Conservation (phyloP, 1,140 invertebrate genomes). For the Sarcophaga bullata region DNA sequence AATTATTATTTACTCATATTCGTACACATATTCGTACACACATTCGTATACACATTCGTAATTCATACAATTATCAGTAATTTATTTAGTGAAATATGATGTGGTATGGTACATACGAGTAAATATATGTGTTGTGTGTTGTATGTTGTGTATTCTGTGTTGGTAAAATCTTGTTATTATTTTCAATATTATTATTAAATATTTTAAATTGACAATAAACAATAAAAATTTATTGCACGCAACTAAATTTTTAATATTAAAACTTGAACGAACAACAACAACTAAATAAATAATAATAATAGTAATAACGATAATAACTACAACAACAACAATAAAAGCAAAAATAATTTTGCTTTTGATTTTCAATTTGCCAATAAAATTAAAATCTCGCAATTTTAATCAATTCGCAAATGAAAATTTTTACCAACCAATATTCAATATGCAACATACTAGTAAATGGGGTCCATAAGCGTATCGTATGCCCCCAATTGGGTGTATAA, state of each 20-base stretch:
- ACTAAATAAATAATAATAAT: not conserved
- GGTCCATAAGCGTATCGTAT: no score
- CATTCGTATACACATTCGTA: not conserved
- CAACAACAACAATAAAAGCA: not conserved
- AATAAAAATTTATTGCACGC: conserved; percentile 30
- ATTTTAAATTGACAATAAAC: conserved; percentile 20
- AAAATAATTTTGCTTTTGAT: conserved; percentile 49
- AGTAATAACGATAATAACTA: not conserved
- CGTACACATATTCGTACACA: not conserved
- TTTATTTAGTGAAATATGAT: not conserved
- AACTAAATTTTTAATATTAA: conserved; percentile 24
- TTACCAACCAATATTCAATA: not conserved
- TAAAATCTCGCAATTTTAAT: conserved; percentile 64
- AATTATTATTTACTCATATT: not conserved
- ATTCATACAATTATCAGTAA: not conserved
- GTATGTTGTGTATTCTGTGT: not conserved
- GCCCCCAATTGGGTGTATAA: no score
- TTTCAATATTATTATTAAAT: conserved; percentile 12
- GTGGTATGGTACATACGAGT: no score
- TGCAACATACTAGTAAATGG: not conserved
- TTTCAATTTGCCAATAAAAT: conserved; percentile 66
- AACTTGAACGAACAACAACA: not conserved
- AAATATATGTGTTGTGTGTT: no score
- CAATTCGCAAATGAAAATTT: conserved; percentile 54
- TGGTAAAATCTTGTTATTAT: not conserved